A percentile compares a stretch with the other conserved stretches of the same genome.
phyloP scores from a whole-genome alignment of 2,797 vertebrate species.

The Falco berigora region DNA sequence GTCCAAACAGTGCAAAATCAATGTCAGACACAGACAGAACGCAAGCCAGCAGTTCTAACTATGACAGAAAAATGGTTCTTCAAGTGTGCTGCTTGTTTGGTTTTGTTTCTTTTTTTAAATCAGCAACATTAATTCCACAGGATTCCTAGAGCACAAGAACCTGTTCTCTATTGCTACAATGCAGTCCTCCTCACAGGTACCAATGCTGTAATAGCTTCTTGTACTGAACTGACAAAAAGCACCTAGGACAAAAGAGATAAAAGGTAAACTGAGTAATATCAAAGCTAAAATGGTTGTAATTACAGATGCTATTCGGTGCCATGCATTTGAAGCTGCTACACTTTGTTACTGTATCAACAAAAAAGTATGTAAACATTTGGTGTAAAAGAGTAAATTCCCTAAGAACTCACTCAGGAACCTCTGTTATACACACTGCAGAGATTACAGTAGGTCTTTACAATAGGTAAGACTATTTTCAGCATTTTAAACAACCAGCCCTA shows the following conservation, averaged over 20 bases:
- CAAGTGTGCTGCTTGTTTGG: neutral
- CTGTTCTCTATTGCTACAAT: neutral
- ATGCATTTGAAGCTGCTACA: neutral
- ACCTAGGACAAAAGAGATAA: neutral
- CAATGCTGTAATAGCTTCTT: neutral
- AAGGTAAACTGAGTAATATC: neutral
- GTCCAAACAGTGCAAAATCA: neutral
- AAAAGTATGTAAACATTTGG: neutral
- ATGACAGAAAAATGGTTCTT: neutral
- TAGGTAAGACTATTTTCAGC: neutral
- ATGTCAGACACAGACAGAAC: neutral
- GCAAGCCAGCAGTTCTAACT: neutral
- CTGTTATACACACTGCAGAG: neutral
- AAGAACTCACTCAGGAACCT: neutral
- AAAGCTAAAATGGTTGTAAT: neutral
- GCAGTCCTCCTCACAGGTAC: neutral
- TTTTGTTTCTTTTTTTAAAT: neutral
- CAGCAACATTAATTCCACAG: neutral
- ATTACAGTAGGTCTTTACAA: neutral
- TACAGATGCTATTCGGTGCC: neutral
- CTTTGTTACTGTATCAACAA: neutral
- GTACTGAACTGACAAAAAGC: neutral
- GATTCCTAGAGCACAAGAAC: neutral
- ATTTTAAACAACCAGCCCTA: neutral
- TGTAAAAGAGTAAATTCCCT: neutral